Conservation (phyloP, 2,113 vertebrate species). For the Odocoileus virginianus region DNA sequence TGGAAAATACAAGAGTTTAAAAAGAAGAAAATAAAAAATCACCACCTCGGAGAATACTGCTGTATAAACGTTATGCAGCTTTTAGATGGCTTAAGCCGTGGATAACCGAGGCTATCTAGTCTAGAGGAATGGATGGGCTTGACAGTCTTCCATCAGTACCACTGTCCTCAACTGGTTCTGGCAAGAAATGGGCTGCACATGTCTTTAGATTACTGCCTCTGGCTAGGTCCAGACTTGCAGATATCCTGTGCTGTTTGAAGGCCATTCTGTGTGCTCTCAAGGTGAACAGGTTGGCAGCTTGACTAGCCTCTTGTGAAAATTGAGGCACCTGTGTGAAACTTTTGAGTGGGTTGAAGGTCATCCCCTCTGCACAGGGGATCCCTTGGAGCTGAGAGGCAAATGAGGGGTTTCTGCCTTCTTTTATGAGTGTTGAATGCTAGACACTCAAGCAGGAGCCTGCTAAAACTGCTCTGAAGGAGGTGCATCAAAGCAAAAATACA, state of each 20-base stretch:
- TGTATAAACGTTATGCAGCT: constrained; percentile 60
- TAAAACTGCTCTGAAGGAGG: background rate
- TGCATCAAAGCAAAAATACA: background rate
- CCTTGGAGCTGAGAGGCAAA: background rate
- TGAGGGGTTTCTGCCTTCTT: background rate
- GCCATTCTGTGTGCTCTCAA: constrained; percentile 41
- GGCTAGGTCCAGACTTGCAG: constrained; percentile 38
- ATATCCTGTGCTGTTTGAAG: background rate
- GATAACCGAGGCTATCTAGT: constrained; percentile 61
- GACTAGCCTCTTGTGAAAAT: background rate
- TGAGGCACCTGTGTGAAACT: background rate
- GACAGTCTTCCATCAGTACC: constrained; percentile 46
- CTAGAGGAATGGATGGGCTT: constrained; percentile 59
- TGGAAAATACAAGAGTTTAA: constrained; percentile 70
- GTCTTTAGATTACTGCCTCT: constrained; percentile 40
- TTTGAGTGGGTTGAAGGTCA: background rate
- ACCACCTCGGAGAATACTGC: constrained; percentile 63
- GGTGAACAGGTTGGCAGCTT: background rate
- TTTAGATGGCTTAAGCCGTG: constrained; percentile 57
- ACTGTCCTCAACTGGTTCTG: constrained; percentile 57
- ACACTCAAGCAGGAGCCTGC: background rate
- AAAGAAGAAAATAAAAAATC: constrained; percentile 70
- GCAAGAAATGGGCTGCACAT: constrained; percentile 44
- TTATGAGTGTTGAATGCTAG: background rate
- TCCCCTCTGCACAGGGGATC: background rate